Evolutionary conservation across 2,797 vertebrate species (phyloP).

Genomic region (Apogon hyalosoma): DNA sequence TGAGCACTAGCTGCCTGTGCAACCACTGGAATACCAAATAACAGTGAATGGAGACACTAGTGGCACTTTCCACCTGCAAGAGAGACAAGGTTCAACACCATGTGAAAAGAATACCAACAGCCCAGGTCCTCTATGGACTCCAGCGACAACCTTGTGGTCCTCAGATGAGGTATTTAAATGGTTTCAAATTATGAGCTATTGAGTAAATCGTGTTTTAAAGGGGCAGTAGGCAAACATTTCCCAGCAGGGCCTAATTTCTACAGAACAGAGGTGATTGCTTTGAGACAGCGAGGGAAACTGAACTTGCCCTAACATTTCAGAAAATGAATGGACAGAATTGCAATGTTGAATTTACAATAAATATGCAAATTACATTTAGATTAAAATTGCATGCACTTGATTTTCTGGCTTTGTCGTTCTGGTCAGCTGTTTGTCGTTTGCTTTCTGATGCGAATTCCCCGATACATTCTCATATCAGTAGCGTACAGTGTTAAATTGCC

Average conservation of each 20-base stretch:
- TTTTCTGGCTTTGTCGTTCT: too few relatives aligned
- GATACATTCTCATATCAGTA: too few relatives aligned
- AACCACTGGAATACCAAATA: slow-evolving; percentile 66
- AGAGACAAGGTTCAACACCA: slow-evolving; percentile 46
- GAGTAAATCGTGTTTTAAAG: slow-evolving; percentile 13
- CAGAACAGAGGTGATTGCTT: too few relatives aligned
- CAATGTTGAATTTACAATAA: too few relatives aligned
- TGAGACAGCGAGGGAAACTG: too few relatives aligned
- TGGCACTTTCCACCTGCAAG: slow-evolving; percentile 55
- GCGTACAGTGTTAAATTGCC: too few relatives aligned
- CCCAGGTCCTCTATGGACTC: slow-evolving; percentile 24
- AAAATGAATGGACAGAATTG: too few relatives aligned
- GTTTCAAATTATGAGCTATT: slow-evolving; percentile 33
- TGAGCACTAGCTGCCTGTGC: slow-evolving; percentile 17
- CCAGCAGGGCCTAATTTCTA: background rate
- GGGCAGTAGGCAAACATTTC: background rate
- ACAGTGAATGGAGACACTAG: slow-evolving; percentile 50
- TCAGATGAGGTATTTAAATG: slow-evolving; percentile 27
- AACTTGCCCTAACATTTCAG: too few relatives aligned
- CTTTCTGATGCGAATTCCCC: too few relatives aligned
- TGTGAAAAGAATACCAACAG: slow-evolving; percentile 55
- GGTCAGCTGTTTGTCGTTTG: too few relatives aligned
- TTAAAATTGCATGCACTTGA: too few relatives aligned
- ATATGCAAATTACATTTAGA: too few relatives aligned
- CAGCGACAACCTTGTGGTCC: slow-evolving; percentile 31